A percentile compares a stretch with the other conserved stretches of the same genome.
Evolutionary conservation across 1,140 invertebrate genomes (phyloP).

Genomic region (Aphelenchoides besseyi): DNA sequence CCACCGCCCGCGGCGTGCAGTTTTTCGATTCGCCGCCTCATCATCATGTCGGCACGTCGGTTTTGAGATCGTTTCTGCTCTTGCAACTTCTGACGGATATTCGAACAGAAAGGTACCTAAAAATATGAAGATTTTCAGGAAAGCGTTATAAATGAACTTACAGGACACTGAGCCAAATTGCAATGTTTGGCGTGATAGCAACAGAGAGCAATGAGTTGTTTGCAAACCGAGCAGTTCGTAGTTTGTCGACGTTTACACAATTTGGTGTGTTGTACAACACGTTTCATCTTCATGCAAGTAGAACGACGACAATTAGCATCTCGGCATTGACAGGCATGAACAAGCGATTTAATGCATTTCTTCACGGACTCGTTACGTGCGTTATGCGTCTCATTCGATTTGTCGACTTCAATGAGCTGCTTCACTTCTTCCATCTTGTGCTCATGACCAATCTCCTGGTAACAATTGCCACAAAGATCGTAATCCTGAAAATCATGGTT

Average conservation of each 20-base stretch:
- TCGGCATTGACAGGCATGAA: slow-evolving; percentile 90
- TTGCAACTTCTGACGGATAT: slow-evolving; percentile 92
- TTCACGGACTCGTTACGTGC: slow-evolving; percentile 66
- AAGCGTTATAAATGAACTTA: slow-evolving; percentile 18
- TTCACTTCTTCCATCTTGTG: slow-evolving; percentile 87
- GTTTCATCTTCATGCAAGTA: slow-evolving; percentile 97
- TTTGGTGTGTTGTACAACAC: slow-evolving; percentile 92
- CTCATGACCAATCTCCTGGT: slow-evolving; percentile 85
- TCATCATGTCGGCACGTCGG: slow-evolving; percentile 60
- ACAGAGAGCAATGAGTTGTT: slow-evolving; percentile 93
- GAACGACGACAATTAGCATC: slow-evolving; percentile 94
- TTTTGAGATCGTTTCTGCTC: slow-evolving; percentile 76
- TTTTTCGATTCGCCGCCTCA: slow-evolving; percentile 59
- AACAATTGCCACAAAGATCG: slow-evolving; percentile 91
- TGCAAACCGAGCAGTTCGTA: slow-evolving; percentile 89
- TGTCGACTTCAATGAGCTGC: slow-evolving; percentile 88
- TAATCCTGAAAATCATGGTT: slow-evolving; percentile 81
- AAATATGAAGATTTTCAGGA: slow-evolving; percentile 11
- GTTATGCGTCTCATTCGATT: slow-evolving; percentile 73
- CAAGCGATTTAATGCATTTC: slow-evolving; percentile 90
- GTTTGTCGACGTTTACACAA: slow-evolving; percentile 89
- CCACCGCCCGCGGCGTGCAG: slow-evolving; percentile 41
- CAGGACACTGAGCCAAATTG: slow-evolving; percentile 65
- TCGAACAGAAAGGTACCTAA: slow-evolving; percentile 92
- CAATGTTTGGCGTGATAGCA: slow-evolving; percentile 99